phyloP scores from a whole-genome alignment of 2,888 invertebrate species.

The Oxyteleia sp. region DNA sequence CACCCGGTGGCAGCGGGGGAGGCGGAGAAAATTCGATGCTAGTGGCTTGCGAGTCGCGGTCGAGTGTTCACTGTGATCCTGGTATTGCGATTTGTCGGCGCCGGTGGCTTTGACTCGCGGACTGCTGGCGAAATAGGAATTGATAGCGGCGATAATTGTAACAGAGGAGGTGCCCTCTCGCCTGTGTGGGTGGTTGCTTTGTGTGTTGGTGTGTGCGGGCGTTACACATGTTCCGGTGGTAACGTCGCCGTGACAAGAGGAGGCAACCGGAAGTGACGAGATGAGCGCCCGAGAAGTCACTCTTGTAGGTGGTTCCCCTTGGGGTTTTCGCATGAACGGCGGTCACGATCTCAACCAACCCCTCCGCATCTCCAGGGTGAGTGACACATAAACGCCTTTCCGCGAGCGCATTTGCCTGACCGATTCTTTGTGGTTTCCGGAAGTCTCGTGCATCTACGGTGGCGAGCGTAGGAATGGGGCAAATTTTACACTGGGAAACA shows the following conservation, averaged over 20 bases:
- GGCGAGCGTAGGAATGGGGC: too few species aligned
- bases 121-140: slow-evolving; percentile 16
- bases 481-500: too few species aligned
- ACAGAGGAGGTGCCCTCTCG: background rate
- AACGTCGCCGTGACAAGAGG: slow-evolving; percentile 34
- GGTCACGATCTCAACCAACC: slow-evolving; percentile 93
- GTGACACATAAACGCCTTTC: slow-evolving; percentile 82
- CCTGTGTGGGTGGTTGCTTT: slow-evolving; percentile 29
- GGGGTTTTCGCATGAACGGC: slow-evolving; percentile 96
- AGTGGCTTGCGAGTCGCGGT: slow-evolving; percentile 85
- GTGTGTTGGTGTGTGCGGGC: slow-evolving; percentile 30
- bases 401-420: slow-evolving; percentile 11
- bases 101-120: slow-evolving; percentile 29
- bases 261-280: slow-evolving; percentile 78
- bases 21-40: slow-evolving; percentile 81
- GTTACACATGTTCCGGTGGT: slow-evolving; percentile 47
- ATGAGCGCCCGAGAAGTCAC: slow-evolving; percentile 93
- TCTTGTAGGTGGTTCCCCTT: slow-evolving; percentile 94
- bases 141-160: slow-evolving; percentile 1
- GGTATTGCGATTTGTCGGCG: slow-evolving; percentile 72
- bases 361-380: slow-evolving; percentile 93
- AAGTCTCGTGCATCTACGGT: background rate
- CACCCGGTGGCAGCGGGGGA: slow-evolving; percentile 76
- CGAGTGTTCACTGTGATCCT: slow-evolving; percentile 78
- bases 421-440: slow-evolving; percentile 27